These are phyloP conservation scores for Drosophila ezoana DNA, from an alignment of 2,888 invertebrate species.

Conservation along the genomic window DNA sequence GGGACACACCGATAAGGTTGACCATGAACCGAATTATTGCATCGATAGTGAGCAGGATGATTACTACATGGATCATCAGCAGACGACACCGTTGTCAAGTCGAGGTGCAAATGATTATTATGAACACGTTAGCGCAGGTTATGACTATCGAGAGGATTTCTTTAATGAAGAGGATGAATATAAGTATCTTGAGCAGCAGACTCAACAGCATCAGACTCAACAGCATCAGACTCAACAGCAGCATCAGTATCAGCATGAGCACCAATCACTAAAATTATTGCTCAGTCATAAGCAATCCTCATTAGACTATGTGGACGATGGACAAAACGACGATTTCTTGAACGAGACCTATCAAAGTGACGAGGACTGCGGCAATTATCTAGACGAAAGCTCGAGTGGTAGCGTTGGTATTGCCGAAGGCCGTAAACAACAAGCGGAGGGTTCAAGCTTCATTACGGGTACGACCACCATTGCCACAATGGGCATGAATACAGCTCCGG, in stretches of 20 bases:
- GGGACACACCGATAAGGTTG: conserved; percentile 39
- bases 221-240: too few relatives aligned
- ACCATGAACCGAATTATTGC: conserved; percentile 70
- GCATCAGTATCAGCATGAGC: conserved; percentile 48
- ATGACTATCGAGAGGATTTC: conserved; percentile 84
- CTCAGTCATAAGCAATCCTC: conserved; percentile 53
- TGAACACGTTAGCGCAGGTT: conserved; percentile 77
- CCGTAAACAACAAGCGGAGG: conserved; percentile 5
- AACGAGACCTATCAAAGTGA: conserved; percentile 83
- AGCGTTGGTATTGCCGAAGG: conserved; percentile 64
- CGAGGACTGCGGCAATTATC: conserved; percentile 83
- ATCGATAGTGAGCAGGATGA: conserved; percentile 83
- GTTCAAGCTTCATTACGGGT: not conserved
- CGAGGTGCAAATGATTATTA: conserved; percentile 78
- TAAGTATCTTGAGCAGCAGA: conserved; percentile 83
- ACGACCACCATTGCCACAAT: conserved; percentile 3
- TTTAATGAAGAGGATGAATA: conserved; percentile 85
- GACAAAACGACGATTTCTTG: conserved; percentile 75
- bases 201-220: conserved; percentile 68
- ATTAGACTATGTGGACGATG: conserved; percentile 70
- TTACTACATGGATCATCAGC: conserved; percentile 80
- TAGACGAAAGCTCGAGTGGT: conserved; percentile 82
- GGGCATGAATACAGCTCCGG: not conserved
- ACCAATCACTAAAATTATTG: conserved; percentile 43
- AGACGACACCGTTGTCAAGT: conserved; percentile 61